Percentiles rank a stretch among this genome's conserved stretches.
Evolutionary conservation across 2,888 invertebrate genomes (phyloP).

Genomic region (Troglohyphantes excavatus): DNA sequence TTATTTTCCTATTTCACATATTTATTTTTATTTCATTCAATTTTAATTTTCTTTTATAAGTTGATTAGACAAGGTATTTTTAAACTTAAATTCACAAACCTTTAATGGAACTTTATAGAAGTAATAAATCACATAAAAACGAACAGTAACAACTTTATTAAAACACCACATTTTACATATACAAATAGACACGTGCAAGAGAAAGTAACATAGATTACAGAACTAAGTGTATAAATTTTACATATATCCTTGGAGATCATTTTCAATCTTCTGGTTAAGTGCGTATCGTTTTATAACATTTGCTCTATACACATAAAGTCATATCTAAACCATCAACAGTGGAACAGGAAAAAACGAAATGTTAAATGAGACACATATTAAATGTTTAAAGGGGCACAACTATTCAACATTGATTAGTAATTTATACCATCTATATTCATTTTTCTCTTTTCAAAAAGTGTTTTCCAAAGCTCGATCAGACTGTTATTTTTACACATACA

Average conservation of each 20-base stretch:
- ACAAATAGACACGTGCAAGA: slow-evolving; percentile 68
- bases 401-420: neutral
- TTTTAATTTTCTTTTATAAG: too few species aligned
- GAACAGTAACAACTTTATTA: slow-evolving; percentile 70
- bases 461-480: neutral
- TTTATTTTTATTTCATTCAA: too few species aligned
- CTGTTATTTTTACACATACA: too few species aligned
- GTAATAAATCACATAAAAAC: neutral
- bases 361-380: too few species aligned
- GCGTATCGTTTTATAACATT: neutral
- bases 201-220: slow-evolving; percentile 5
- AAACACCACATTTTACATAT: slow-evolving; percentile 70
- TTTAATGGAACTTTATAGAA: too few species aligned
- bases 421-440: neutral
- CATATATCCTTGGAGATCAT: neutral
- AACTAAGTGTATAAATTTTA: neutral
- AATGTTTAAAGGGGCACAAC: neutral
- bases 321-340: neutral
- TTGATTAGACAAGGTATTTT: too few species aligned
- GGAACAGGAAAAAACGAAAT: neutral
- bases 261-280: neutral
- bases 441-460: neutral
- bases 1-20: too few species aligned
- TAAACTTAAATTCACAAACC: too few species aligned
- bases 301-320: neutral